phyloP scores from a whole-genome alignment of 2,797 vertebrate species.

The Anableps anableps region DNA sequence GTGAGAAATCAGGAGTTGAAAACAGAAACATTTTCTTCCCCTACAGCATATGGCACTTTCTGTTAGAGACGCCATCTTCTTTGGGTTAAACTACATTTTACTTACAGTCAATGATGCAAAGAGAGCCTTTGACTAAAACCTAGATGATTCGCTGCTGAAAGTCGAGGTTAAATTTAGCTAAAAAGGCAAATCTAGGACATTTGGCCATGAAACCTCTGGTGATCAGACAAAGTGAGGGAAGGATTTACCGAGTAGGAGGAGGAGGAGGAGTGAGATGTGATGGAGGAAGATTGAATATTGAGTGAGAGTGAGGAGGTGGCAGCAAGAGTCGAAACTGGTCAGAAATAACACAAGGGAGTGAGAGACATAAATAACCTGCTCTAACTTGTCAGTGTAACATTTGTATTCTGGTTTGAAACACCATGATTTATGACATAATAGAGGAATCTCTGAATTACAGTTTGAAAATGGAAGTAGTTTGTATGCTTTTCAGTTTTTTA shows the following conservation, averaged over 20 bases:
- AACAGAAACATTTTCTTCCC: background rate
- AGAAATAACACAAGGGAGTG: conserved; percentile 10
- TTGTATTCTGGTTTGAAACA: background rate
- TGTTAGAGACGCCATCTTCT: background rate
- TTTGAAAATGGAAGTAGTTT: background rate
- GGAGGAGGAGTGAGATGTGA: conserved; percentile 40
- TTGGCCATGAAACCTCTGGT: conserved; percentile 68
- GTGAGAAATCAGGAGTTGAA: background rate
- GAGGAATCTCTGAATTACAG: background rate
- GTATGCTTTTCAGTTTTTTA: background rate
- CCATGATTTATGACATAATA: background rate
- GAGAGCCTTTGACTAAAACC: conserved; percentile 31
- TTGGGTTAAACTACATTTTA: background rate
- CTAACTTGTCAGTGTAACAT: conserved; percentile 1
- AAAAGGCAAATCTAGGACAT: conserved; percentile 74
- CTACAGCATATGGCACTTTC: background rate
- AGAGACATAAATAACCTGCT: conserved; percentile 12
- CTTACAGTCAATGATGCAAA: background rate
- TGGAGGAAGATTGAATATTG: conserved; percentile 48
- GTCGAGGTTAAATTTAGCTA: conserved; percentile 68
- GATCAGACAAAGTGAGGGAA: conserved; percentile 55
- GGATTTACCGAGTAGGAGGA: conserved; percentile 53
- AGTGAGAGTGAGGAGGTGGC: conserved; percentile 30
- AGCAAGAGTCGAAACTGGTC: conserved; percentile 37
- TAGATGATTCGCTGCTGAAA: conserved; percentile 52